Base-by-base conservation (phyloP, 1,140 invertebrate genomes). In the Calycopis cecrops region DNA sequence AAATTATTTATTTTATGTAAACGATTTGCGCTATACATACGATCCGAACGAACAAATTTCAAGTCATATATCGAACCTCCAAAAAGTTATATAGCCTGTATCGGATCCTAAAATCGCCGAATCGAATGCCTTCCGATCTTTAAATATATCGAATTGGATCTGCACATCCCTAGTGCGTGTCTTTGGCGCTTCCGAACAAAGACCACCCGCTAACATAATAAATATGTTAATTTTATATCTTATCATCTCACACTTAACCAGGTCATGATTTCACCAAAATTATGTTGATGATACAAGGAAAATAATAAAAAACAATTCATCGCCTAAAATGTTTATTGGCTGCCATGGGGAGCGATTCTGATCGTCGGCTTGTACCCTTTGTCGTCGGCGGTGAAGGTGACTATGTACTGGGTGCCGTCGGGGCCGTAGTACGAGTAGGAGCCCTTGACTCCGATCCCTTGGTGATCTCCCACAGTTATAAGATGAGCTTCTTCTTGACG, bases 351-450 rank as follows among this genome's bases (percentile, higher is more conserved):
- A 8, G 64, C 55, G 1, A 83, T 60, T 11, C 64, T 65, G 10
- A 85, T 69, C 6, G 64, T 57, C 0, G 93, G 92, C 60, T 92
- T 86, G 79, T 81, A 90, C 35, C 89, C 89, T 62, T 88, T 88
- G 50, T 90, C 88, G 58, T 90, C 88, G 44, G 90, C 90, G 16
- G 88, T 88, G 74, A 89, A 91, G 12, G 90, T 91, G 40, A 95
- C 90, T 48, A 90, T 89, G 65, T 94, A 93, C 35, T 91, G 88
- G 64, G 91, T 89, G n/a, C 94, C 93, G 60, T 94, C 92, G 8
- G 92, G 90, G 10, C 85, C 91, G 4, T 90, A 53, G 83, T 88
- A 93, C 14, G 87, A 88, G 76, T 90, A 92, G 34, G 89, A 90
- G 10, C 92, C 92, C 2, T 80, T 83, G 0, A 93, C 90, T 1